Percentiles rank a stretch among this genome's conserved stretches.
Evolutionary conservation across 2,888 invertebrate genomes (phyloP).

Genomic region (Lottia gigantea): DNA sequence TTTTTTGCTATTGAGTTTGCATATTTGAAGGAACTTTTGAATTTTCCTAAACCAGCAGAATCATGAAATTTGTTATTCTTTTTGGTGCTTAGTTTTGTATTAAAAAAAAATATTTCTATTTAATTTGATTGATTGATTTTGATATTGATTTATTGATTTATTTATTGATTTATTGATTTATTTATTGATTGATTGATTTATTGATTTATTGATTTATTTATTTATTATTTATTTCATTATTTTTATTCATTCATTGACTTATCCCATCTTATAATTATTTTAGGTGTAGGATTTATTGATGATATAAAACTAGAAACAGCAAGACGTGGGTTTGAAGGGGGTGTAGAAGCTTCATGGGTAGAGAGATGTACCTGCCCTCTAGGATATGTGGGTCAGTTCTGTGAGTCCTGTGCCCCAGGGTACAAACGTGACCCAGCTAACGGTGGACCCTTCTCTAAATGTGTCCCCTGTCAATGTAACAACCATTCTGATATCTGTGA

Average conservation of each 20-base stretch:
- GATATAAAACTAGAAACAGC: slow-evolving; percentile 91
- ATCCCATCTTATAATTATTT: background rate
- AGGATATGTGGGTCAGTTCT: slow-evolving; percentile 87
- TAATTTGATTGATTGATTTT: background rate
- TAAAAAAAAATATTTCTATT: no score
- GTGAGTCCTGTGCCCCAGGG: slow-evolving; percentile 96
- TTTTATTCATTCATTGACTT: no score
- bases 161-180: background rate
- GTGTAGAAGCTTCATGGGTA: slow-evolving; percentile 90
- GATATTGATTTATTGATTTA: background rate
- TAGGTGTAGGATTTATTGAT: slow-evolving; percentile 85
- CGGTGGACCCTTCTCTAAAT: slow-evolving; percentile 92
- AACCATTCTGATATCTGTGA: slow-evolving; percentile 97
- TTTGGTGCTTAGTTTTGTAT: no score
- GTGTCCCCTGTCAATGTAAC: slow-evolving; percentile 97
- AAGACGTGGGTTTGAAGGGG: slow-evolving; percentile 71
- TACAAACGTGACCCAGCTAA: slow-evolving; percentile 90
- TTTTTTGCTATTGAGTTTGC: background rate
- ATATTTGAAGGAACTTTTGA: no score
- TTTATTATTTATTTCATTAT: no score
- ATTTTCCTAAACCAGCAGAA: no score
- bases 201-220: no score
- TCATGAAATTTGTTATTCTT: no score
- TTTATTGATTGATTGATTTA: no score
- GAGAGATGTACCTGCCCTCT: slow-evolving; percentile 87